Percentiles rank a stretch among this genome's conserved stretches.
Conservation (phyloP, 2,113 vertebrate genomes). For the Fregata magnificens region DNA sequence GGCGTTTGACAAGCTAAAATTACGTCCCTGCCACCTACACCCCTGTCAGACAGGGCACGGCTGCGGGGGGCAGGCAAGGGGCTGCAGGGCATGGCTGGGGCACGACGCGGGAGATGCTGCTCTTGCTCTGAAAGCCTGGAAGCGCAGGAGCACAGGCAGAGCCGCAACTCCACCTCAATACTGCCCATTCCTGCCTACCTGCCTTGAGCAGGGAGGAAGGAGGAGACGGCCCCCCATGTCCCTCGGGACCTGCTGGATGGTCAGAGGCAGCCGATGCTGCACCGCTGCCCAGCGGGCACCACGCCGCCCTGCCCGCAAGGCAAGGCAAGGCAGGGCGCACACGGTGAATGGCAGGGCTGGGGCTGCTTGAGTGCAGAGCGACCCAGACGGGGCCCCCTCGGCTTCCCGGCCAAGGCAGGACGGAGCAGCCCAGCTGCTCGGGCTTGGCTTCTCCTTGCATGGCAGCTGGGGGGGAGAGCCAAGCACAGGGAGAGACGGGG, state of each 20-base stretch:
- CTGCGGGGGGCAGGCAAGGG: accelerated
- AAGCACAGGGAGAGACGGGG: background rate
- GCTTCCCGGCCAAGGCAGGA: slow-evolving; percentile 67
- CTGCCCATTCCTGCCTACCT: background rate
- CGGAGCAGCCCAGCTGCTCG: slow-evolving; percentile 60
- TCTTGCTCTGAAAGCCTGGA: background rate
- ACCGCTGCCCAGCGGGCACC: background rate
- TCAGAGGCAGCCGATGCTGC: background rate
- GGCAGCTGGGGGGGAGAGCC: slow-evolving; percentile 47
- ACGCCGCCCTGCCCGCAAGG: accelerated
- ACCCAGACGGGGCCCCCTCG: slow-evolving; percentile 68
- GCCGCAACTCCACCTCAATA: background rate
- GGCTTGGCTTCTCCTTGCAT: slow-evolving; percentile 57
- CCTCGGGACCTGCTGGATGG: background rate
- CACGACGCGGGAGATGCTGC: accelerated
- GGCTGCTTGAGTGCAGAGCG: slow-evolving; percentile 22
- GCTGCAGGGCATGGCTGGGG: accelerated
- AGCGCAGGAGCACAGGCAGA: background rate
- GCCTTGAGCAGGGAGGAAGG: background rate
- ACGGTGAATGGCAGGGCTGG: background rate
- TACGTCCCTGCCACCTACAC: background rate
- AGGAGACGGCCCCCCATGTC: accelerated
- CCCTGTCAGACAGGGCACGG: background rate
- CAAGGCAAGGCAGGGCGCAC: background rate
- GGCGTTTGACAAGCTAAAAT: background rate